Evolutionary conservation across 2,797 vertebrate genomes (phyloP).

Genomic region (Sebastes minor): DNA sequence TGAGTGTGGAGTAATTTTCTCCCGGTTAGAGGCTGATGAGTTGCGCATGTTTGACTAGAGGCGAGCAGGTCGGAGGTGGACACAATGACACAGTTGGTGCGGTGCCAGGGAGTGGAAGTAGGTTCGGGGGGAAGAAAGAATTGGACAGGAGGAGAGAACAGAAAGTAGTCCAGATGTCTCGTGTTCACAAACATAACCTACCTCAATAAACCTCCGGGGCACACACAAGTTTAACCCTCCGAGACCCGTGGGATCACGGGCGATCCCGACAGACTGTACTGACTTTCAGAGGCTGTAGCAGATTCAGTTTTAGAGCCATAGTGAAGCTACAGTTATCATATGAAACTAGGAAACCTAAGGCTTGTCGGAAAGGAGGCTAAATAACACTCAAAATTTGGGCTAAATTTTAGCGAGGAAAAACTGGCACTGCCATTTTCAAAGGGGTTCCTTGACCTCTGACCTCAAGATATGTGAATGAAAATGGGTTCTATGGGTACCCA

Average conservation of each 20-base stretch:
- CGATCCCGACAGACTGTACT: too few species aligned
- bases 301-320: too few species aligned
- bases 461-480: too few species aligned
- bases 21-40: slow-evolving; percentile 54
- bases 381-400: too few species aligned
- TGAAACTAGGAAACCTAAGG: too few species aligned
- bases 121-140: neutral
- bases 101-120: neutral
- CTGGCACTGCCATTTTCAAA: accelerated
- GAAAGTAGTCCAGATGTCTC: slow-evolving; percentile 25
- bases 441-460: too few species aligned
- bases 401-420: too few species aligned
- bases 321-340: too few species aligned
- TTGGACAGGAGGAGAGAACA: neutral
- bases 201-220: neutral
- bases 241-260: too few species aligned
- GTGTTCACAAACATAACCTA: neutral
- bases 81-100: slow-evolving; percentile 4
- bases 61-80: slow-evolving; percentile 52
- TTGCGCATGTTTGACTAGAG: slow-evolving; percentile 49
- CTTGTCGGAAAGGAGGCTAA: too few species aligned
- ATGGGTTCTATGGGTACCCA: too few species aligned
- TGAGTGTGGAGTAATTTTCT: slow-evolving; percentile 47
- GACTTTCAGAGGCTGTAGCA: too few species aligned
- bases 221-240: neutral